Evolutionary conservation across 2,113 vertebrate genomes (phyloP).

Genomic region (Microcebus griseorufus): DNA sequence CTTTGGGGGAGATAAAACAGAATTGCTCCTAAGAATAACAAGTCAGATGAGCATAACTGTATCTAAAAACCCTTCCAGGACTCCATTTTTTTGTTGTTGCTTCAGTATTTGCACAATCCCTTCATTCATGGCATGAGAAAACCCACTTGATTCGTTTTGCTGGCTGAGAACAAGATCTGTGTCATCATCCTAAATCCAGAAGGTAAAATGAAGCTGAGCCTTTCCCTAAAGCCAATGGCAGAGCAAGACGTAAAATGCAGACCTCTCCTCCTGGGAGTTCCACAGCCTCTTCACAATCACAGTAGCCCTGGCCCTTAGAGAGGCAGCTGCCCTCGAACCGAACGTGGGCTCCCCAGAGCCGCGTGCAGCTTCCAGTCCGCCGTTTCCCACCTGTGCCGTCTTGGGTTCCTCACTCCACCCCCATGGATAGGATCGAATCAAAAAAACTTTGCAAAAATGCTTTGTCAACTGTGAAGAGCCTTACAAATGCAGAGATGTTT

Average conservation of each 20-base stretch:
- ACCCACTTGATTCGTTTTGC: not conserved
- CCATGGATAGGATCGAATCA: constrained; percentile 49
- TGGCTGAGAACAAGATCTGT: not conserved
- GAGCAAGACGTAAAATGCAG: not conserved
- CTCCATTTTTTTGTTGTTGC: not conserved
- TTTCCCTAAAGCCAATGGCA: not conserved
- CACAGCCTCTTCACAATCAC: not conserved
- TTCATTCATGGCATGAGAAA: not conserved
- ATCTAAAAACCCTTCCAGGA: not conserved
- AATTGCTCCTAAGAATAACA: not conserved
- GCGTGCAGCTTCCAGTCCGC: not conserved
- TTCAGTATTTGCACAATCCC: not conserved
- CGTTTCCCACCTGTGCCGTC: constrained; percentile 24
- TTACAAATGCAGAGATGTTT: constrained; percentile 65
- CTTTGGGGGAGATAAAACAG: not conserved
- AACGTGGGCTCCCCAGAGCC: not conserved
- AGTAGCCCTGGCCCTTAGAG: not conserved
- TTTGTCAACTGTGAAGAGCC: constrained; percentile 70
- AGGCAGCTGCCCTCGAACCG: not conserved
- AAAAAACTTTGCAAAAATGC: constrained; percentile 63
- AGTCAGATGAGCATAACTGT: not conserved
- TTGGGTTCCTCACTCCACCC: constrained; percentile 25
- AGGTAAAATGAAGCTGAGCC: not conserved
- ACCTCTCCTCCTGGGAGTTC: not conserved
- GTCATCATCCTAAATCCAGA: not conserved